Base-by-base conservation (phyloP, 2,888 invertebrate genomes). In the Cataglyphis rosenhaueri region DNA sequence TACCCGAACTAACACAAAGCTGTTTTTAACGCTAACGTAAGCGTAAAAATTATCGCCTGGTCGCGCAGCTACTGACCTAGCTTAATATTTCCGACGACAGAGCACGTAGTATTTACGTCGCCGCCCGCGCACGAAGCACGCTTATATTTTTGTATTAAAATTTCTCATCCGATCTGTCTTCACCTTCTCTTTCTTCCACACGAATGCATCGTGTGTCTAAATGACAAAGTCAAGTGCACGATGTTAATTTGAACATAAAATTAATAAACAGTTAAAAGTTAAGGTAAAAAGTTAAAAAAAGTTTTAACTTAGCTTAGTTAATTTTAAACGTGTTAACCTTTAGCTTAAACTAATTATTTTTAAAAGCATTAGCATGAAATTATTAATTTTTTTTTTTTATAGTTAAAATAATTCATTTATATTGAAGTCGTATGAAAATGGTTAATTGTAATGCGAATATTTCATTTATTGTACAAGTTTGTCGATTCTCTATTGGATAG, bases 11-110 rank as follows among this genome's bases (percentile, higher is more conserved):
- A 59, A 59, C 78, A 59, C 78, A 59, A 59, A 79, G 78, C 25
- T 35, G 57, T 59, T 78, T 78, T 78, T 70, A 78, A 44, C 78
- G 78, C 59, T 79, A 79, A 70, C 71, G 71, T 79, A 71, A 78
- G 78, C 78, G 59, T 78, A 78, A 78, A 78, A 78, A 78, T 78
- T 57, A 78, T 71, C 71, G 78, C 78, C 71, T 35, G 70, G 70
- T 32, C 59, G 78, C 78, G 44, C 78, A 71, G 78, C 44, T 70
- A 79, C 78, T 79, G 78, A 79, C 78, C 78, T 79, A 79, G 59
- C 78, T 79, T 44, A 79, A 79, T 79, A 79, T 79, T 79, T 70
- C 59, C 71, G 32, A 44, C 78, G 25, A 59, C 57, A 25, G 21
- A 68, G 12, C n/a, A 59, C 21, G 4, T 35, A 21, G 44, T 71